Base-by-base conservation (phyloP, 2,888 invertebrate genomes). In the Stegana nigrithorax region DNA sequence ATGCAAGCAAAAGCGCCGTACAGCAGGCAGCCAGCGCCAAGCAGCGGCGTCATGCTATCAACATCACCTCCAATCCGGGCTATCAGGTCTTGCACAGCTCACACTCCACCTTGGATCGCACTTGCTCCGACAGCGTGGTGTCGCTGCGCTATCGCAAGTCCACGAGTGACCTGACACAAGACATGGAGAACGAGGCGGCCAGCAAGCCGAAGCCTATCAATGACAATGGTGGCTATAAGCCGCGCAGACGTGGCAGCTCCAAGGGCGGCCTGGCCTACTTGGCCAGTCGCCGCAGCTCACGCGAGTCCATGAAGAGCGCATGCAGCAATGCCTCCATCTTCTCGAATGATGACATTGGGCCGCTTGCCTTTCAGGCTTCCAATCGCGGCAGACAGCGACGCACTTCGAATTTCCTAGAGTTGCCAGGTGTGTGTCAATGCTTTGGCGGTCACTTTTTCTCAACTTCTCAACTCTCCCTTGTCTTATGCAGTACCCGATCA, bases 401-500 rank as follows among this genome's bases (percentile, higher is more conserved):
- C 71, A 94, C 94, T 3, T 94, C 94, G 1, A 95, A 95, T 86
- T 95, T 95, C 82, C 87, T 95, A 58, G 95, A 95, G 83, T 85
- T 95, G 72, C 95, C 95, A 84, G 93, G 94, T 94, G 83, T 87
- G 86, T 32, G 10, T 5, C n/a, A 32, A 32, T 2, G 3, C 2
- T 32, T 32, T n/a, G n/a, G 10, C n/a, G n/a, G 2, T 5, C n/a
- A 12, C 32, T 2, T 4, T 2, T 32, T 32, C 10, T n/a, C 32
- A n/a, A 32, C 32, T 32, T 10, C 32, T 32, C 32, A 32, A 32
- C 5, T 32, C 3, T 5, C n/a, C 6, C 32, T 10, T 5, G 12
- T 32, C 2, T 39, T 60, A 80, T 85, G 26, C 87, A 93, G 94
- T 94, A 73, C 92, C 94, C 66, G 94, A 94, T 84, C 94, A 94